Evolutionary conservation across 2,113 vertebrate genomes (phyloP).

Genomic region (Aegotheles bennettii): DNA sequence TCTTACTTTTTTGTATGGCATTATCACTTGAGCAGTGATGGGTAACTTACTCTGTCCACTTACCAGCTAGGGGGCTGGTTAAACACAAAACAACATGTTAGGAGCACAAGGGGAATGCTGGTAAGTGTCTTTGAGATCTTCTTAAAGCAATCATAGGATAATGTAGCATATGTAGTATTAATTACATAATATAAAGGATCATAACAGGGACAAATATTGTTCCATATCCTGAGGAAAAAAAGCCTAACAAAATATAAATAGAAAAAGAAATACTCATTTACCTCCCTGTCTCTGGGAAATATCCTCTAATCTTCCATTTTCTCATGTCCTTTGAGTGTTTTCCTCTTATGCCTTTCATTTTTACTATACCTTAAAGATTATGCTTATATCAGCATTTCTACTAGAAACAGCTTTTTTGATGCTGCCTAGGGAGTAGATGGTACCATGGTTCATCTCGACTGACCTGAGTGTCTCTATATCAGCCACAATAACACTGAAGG

Average conservation of each 20-base stretch:
- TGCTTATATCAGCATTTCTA: not conserved
- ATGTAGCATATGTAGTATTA: not conserved
- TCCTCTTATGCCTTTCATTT: conserved; percentile 1
- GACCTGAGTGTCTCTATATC: not conserved
- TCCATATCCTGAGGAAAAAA: not conserved
- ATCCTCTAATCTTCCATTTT: not conserved
- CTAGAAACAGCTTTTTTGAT: not conserved
- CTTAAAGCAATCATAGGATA: not conserved
- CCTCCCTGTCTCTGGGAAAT: not conserved
- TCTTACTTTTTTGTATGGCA: not conserved
- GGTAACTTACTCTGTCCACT: not conserved
- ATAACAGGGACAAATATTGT: not conserved
- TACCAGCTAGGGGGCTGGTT: not conserved
- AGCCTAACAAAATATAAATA: not conserved
- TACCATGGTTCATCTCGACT: not conserved
- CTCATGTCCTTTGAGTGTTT: not conserved
- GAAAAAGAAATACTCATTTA: not conserved
- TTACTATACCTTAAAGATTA: not conserved
- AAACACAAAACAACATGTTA: not conserved
- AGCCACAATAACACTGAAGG: not conserved
- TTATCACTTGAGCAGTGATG: not conserved
- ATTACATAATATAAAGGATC: not conserved
- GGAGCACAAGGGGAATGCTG: not conserved
- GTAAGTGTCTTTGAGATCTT: not conserved
- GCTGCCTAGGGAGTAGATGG: not conserved